Conservation (phyloP, 35 echinoderm and acorn worm genomes). For the Ophiothrix spiculata region DNA sequence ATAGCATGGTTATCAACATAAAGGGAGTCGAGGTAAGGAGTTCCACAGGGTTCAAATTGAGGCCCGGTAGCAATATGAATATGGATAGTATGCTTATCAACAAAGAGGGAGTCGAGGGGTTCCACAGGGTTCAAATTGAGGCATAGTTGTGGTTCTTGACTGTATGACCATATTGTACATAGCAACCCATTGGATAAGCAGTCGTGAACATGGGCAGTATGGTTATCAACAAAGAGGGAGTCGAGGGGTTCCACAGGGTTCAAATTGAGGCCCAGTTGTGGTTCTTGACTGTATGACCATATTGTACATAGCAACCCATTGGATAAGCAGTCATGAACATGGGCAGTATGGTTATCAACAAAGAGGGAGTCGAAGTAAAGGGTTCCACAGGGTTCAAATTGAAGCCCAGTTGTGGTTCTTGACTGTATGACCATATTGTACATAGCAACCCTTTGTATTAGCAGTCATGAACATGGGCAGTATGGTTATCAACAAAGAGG, state of each 20-base stretch:
- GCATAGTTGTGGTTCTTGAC: too few relatives aligned
- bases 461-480: too few relatives aligned
- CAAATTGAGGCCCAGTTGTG: too few relatives aligned
- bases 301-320: too few relatives aligned
- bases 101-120: conserved; percentile 71
- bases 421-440: too few relatives aligned
- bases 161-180: too few relatives aligned
- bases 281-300: too few relatives aligned
- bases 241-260: conserved; percentile 10
- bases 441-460: too few relatives aligned
- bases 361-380: conserved; percentile 88
- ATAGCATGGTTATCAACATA: conserved; percentile 41
- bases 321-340: too few relatives aligned
- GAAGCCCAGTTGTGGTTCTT: too few relatives aligned
- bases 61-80: too few relatives aligned
- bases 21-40: conserved; percentile 56
- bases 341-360: conserved; percentile 71
- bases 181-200: neutral
- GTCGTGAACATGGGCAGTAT: conserved; percentile 86
- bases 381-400: neutral
- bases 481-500: neutral
- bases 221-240: conserved; percentile 82
- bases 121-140: neutral
- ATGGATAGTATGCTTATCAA: too few relatives aligned
- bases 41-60: neutral